Evolutionary conservation across 2,113 vertebrate genomes (phyloP).

Genomic region (Leucoraja erinaceus): DNA sequence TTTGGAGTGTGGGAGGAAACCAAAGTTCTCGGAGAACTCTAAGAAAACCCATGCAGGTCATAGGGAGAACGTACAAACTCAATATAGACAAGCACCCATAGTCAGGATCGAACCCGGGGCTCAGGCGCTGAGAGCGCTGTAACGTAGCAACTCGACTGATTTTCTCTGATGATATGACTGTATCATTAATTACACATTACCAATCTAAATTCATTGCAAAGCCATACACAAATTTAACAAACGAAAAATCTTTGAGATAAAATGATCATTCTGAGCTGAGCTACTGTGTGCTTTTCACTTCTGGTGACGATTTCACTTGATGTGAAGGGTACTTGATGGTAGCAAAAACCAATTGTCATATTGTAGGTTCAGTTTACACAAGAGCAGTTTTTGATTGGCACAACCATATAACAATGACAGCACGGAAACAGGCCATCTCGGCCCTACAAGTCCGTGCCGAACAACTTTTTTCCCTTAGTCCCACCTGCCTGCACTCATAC

Average conservation of each 20-base stretch:
- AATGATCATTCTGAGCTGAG: neutral
- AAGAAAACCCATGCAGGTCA: too few species aligned
- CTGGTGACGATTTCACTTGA: neutral
- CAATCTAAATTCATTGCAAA: neutral
- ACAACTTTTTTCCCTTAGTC: too few species aligned
- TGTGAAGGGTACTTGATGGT: neutral
- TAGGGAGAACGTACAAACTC: too few species aligned
- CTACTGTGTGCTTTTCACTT: neutral
- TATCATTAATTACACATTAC: neutral
- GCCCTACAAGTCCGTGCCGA: too few species aligned
- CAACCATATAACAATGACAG: too few species aligned
- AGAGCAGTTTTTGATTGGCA: neutral
- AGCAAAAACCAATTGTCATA: neutral
- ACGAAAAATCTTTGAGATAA: neutral
- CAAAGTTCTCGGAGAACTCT: too few species aligned
- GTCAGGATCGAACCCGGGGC: too few species aligned
- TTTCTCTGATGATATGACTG: neutral
- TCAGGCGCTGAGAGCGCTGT: too few species aligned
- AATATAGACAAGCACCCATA: too few species aligned
- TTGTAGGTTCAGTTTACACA: neutral
- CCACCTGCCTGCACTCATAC: too few species aligned
- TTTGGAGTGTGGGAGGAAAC: too few species aligned
- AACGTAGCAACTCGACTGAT: neutral
- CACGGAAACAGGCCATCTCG: too few species aligned
- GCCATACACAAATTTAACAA: neutral